Evolutionary conservation across 2,888 invertebrate genomes (phyloP), one percentile per base, ranked within the genome.

Genomic region (Cantharis lateralis): DNA sequence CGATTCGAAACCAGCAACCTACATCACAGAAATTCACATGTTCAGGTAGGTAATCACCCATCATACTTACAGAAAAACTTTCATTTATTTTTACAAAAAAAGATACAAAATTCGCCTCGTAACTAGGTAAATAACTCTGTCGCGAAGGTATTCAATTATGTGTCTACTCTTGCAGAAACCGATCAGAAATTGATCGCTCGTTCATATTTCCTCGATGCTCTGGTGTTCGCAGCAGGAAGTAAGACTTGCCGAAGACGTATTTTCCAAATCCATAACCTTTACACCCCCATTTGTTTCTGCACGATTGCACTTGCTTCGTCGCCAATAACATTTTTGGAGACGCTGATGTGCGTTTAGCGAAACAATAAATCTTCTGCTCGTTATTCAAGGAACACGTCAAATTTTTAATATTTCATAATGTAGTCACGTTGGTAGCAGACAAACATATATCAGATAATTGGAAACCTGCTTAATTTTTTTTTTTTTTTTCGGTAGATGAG

Each of bases 1-100:
- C 92, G 92, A 86, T 92, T 94, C 84, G 93, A 93, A 80, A 88
- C 89, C 76, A 85, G 86, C 73, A 85, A 72, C 73, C 80, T 82
- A 77, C 83, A 84, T 78, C 86, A 83, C 76, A 81, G 84, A 75
- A 84, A 81, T 72, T 81, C 85, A 10, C 86, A 82, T 75, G 81
- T 85, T 28, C 86, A 84, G 85, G 87, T 86, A 84, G 80, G 79
- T 71, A 61, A 13, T 13, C 4, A 70, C 15, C 15, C 15, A 26
- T 28, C 15, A 26, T 26, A 26, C 2, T 26, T 26, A 26, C 5
- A 26, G 10, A 26, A 26, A 26, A 26, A 26, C 26, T 61, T 18
- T 0, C 10, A 64, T 64, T 64, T 15, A 64, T 64, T 64, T 15
- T 18, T 11, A 20, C 10, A 0, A 5, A 5, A 20, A 20, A n/a